Conservation (phyloP, 2,888 invertebrate species). For the Andrena hattorfiana region DNA sequence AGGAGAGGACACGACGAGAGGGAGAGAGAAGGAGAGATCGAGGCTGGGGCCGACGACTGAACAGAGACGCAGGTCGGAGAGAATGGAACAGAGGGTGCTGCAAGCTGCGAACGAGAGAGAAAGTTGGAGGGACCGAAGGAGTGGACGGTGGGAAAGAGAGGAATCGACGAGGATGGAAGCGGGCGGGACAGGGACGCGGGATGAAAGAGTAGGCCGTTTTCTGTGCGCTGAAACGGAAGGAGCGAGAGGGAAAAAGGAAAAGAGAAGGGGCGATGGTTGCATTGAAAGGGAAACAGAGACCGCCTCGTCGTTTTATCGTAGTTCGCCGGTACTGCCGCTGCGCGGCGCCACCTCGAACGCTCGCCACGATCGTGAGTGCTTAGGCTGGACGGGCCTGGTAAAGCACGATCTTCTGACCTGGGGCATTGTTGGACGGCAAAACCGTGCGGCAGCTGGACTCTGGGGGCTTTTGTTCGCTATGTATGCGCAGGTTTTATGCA, state of each 20-base stretch:
- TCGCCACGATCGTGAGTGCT: conserved; percentile 2
- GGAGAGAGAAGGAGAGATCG: conserved; percentile 15
- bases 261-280: conserved; percentile 5
- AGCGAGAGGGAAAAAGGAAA: conserved; percentile 21
- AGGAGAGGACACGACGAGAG: conserved; percentile 38
- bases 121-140: conserved; percentile 43
- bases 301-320: neutral
- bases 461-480: neutral
- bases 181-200: conserved; percentile 1
- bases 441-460: conserved; percentile 46
- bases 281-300: conserved; percentile 45
- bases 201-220: conserved; percentile 19
- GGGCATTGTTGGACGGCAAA: conserved; percentile 43
- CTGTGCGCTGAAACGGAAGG: conserved; percentile 23
- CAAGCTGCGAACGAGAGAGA: conserved; percentile 68
- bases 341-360: conserved; percentile 45
- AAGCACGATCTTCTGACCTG: conserved; percentile 44
- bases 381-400: conserved; percentile 3
- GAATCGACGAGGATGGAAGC: conserved; percentile 5
- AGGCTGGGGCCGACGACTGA: conserved; percentile 22
- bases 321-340: conserved; percentile 27
- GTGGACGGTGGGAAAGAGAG: conserved; percentile 18
- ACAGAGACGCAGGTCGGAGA: conserved; percentile 28
- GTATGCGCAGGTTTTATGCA: conserved; percentile 8
- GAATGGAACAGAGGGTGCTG: conserved; percentile 54